phyloP scores from a whole-genome alignment of 2,888 invertebrate species.

The Cantharis rustica region DNA sequence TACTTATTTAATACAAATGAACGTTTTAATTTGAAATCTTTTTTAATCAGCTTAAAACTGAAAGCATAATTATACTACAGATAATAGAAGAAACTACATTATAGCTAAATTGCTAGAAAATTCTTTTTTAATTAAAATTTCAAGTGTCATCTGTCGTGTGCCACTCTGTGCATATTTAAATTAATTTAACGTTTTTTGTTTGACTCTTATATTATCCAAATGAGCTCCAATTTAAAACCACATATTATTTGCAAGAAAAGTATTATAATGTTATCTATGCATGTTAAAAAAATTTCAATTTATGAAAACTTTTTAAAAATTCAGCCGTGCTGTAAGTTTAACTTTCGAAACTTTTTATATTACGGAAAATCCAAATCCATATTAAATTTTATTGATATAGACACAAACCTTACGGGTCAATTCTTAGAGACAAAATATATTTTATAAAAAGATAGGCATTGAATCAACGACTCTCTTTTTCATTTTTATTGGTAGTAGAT shows the following conservation, averaged over 20 bases:
- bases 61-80: neutral
- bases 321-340: neutral
- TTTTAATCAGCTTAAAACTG: neutral
- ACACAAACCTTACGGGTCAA: constrained; percentile 11
- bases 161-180: no score
- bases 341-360: constrained; percentile 4
- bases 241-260: neutral
- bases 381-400: constrained; percentile 18
- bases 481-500: neutral
- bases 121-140: no score
- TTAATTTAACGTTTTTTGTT: no score
- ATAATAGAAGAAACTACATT: no score
- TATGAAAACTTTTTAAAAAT: neutral
- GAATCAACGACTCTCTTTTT: constrained; percentile 13
- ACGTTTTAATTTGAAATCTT: neutral
- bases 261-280: neutral
- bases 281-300: neutral
- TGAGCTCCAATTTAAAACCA: neutral
- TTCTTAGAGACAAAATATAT: constrained; percentile 16
- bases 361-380: constrained; percentile 17
- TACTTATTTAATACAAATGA: neutral
- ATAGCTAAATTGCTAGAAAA: no score
- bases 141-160: no score
- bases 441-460: constrained; percentile 6
- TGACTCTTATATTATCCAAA: no score